phyloP scores from a whole-genome alignment of 1,140 invertebrate genomes.

The Drosophila equinoxialis region DNA sequence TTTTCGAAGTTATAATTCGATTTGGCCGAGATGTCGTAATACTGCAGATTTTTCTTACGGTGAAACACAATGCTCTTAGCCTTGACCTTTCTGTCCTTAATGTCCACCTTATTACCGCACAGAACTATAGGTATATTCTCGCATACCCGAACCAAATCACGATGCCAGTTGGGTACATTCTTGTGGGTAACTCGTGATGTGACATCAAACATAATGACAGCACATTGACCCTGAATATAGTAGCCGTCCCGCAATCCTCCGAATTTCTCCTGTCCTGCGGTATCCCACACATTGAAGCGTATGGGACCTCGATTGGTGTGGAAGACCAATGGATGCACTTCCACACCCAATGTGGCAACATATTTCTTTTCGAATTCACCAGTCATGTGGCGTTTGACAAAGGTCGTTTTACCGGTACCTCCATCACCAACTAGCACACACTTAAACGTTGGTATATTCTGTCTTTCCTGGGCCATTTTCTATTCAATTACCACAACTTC shows the following conservation, averaged over 20 bases:
- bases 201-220: slow-evolving; percentile 99
- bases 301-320: slow-evolving; percentile 99
- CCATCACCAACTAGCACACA: slow-evolving; percentile 99
- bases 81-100: slow-evolving; percentile 99
- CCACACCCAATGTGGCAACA: slow-evolving; percentile 99
- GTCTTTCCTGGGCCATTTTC: slow-evolving; percentile 61
- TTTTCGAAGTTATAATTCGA: slow-evolving; percentile 99
- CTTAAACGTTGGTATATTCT: slow-evolving; percentile 85
- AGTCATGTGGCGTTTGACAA: slow-evolving; percentile 99
- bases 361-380: slow-evolving; percentile 99
- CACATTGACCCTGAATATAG: slow-evolving; percentile 99
- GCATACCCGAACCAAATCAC: slow-evolving; percentile 98
- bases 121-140: slow-evolving; percentile 99
- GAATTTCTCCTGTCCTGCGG: slow-evolving; percentile 99
- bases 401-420: slow-evolving; percentile 99
- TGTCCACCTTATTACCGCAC: slow-evolving; percentile 99
- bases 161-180: slow-evolving; percentile 99
- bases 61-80: slow-evolving; percentile 99
- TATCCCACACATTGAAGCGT: slow-evolving; percentile 99
- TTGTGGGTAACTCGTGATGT: slow-evolving; percentile 99
- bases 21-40: slow-evolving; percentile 99
- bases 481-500: not conserved
- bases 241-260: slow-evolving; percentile 99
- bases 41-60: slow-evolving; percentile 99
- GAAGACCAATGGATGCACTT: slow-evolving; percentile 99